Evolutionary conservation across 1,140 invertebrate genomes (phyloP).

Genomic region (Drosophila arizonae): DNA sequence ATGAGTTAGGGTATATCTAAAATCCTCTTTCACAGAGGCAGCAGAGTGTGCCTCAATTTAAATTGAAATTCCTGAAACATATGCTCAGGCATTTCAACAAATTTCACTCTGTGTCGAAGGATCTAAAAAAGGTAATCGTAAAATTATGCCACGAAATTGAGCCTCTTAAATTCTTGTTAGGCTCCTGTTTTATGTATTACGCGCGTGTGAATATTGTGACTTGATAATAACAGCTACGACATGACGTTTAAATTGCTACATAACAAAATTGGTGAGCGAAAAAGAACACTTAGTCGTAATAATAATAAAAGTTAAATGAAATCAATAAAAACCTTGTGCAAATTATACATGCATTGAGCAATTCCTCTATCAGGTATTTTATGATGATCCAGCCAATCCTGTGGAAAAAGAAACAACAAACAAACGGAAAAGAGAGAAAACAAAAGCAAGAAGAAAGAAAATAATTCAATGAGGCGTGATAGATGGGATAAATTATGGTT

Average conservation of each 20-base stretch:
- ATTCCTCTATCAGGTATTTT: constrained; percentile 82
- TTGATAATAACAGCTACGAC: constrained; percentile 1
- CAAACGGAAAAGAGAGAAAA: constrained; percentile 53
- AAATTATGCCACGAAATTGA: background rate
- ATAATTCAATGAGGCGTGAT: constrained; percentile 71
- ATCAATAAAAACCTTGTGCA: constrained; percentile 82
- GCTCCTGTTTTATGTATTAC: too few relatives aligned
- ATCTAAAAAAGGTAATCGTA: background rate
- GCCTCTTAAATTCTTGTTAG: too few relatives aligned
- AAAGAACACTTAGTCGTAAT: constrained; percentile 20
- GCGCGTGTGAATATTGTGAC: constrained; percentile 1
- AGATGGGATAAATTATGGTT: constrained; percentile 54
- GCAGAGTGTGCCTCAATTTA: too few relatives aligned
- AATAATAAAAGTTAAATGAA: constrained; percentile 56
- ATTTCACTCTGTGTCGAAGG: too few relatives aligned
- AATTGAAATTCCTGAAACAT: too few relatives aligned
- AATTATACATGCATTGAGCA: constrained; percentile 83
- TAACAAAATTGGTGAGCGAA: background rate
- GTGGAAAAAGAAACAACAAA: constrained; percentile 66
- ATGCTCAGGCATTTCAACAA: too few relatives aligned
- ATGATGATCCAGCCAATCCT: constrained; percentile 83
- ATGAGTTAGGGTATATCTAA: too few relatives aligned
- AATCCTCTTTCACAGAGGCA: too few relatives aligned
- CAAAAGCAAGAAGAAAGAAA: constrained; percentile 28
- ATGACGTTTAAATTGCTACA: background rate